These are phyloP conservation scores for Saturnia pavonia DNA, from an alignment of 2,888 invertebrate genomes.

Conservation along the genomic window DNA sequence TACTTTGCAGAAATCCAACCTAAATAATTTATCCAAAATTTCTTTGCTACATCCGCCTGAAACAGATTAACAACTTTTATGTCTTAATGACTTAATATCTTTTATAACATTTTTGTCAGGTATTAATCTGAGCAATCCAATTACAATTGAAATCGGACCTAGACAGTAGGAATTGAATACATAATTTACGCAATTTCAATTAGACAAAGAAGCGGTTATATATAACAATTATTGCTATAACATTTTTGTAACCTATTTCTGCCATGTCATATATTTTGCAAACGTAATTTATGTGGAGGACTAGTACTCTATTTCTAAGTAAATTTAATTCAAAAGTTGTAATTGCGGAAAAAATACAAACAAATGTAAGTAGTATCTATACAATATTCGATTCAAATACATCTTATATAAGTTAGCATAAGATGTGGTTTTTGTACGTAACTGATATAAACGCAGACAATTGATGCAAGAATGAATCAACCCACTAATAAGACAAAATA, in stretches of 20 bases:
- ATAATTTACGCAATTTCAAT: neutral
- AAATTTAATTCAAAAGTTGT: neutral
- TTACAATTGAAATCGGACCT: neutral
- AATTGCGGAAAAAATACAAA: neutral
- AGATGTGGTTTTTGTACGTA: neutral
- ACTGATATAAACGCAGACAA: constrained; percentile 14
- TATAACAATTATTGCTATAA: too few species aligned
- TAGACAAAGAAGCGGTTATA: too few species aligned
- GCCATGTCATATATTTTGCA: too few species aligned
- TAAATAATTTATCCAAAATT: too few species aligned
- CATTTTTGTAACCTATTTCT: neutral
- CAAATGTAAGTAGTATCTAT: neutral
- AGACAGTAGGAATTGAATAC: neutral
- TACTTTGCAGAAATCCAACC: too few species aligned
- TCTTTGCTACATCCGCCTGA: too few species aligned
- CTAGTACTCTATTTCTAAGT: neutral
- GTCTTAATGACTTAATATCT: too few species aligned
- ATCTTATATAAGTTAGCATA: neutral
- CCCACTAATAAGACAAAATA: neutral
- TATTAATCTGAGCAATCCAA: neutral
- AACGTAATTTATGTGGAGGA: neutral
- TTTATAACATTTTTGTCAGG: too few species aligned
- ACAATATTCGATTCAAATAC: neutral
- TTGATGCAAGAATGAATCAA: constrained; percentile 7
- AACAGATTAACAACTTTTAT: too few species aligned